Conservation (phyloP, 1,140 invertebrate genomes). For the Hylyphantes graminicola region DNA sequence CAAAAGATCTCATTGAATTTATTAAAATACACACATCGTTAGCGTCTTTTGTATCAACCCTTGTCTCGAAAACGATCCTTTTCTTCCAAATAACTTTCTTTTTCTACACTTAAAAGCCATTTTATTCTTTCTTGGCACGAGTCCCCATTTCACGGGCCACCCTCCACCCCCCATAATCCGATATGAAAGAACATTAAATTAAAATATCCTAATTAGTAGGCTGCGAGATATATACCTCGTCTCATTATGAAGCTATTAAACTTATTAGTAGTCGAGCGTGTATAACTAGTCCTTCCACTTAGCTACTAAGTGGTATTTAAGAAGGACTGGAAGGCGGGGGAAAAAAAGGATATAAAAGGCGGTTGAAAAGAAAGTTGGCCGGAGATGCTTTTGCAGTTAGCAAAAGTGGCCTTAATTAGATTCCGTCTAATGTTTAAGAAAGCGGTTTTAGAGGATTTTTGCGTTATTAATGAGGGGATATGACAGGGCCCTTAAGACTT, state of each 20-base stretch:
- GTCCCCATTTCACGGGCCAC: constrained; percentile 40
- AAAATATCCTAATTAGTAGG: constrained; percentile 59
- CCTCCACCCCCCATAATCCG: constrained; percentile 31
- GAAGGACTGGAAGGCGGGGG: constrained; percentile 13
- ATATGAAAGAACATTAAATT: constrained; percentile 61
- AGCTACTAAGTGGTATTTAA: constrained; percentile 48
- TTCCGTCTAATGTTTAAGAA: constrained; percentile 56
- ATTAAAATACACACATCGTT: not conserved
- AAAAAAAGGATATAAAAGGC: constrained; percentile 31
- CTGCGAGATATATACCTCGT: constrained; percentile 47
- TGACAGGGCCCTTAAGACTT: constrained; percentile 50
- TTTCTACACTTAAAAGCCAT: constrained; percentile 19
- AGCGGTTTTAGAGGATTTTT: constrained; percentile 54
- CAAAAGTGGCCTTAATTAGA: constrained; percentile 58
- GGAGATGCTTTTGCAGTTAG: constrained; percentile 4
- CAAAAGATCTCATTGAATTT: no score
- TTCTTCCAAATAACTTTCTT: constrained; percentile 4
- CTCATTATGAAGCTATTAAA: constrained; percentile 59
- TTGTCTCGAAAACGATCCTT: not conserved
- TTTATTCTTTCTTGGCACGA: constrained; percentile 44
- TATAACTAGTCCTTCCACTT: constrained; percentile 54
- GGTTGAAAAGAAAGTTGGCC: not conserved
- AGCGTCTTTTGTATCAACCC: constrained; percentile 19
- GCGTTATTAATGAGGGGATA: constrained; percentile 58
- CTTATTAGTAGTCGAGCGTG: constrained; percentile 58